Conservation (phyloP, 2,888 invertebrate genomes). For the Pterobdella sp. region DNA sequence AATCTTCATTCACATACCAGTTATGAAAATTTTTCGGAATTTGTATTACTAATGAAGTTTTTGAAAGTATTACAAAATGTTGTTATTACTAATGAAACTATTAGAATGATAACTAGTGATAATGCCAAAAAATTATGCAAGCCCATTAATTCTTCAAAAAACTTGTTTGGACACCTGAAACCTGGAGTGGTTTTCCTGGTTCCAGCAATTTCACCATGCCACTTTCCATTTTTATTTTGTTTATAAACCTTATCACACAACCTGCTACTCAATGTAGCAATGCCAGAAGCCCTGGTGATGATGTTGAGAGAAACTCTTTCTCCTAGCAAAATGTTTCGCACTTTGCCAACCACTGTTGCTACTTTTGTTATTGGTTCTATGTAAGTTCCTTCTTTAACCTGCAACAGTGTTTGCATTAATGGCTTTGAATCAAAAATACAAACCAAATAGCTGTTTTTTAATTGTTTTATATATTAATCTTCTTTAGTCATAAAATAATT, state of each 20-base stretch:
- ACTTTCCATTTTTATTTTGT: constrained; percentile 38
- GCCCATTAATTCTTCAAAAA: too few species aligned
- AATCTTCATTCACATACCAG: constrained; percentile 32
- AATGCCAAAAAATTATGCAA: too few species aligned
- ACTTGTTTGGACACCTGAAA: constrained; percentile 42
- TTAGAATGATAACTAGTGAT: too few species aligned
- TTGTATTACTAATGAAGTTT: neutral
- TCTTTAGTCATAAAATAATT: too few species aligned
- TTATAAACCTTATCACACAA: constrained; percentile 39
- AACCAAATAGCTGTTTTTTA: too few species aligned
- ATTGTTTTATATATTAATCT: too few species aligned
- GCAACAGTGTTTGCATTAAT: too few species aligned
- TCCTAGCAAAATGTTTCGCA: constrained; percentile 48
- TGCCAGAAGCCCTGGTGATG: constrained; percentile 50
- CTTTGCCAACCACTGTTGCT: constrained; percentile 48
- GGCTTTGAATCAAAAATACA: too few species aligned
- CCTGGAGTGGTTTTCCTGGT: constrained; percentile 54
- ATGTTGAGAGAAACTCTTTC: constrained; percentile 52
- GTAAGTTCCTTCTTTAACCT: constrained; percentile 43
- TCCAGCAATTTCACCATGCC: constrained; percentile 51
- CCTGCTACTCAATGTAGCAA: constrained; percentile 47
- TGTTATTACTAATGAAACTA: too few species aligned
- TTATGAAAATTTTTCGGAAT: neutral
- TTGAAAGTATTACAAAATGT: neutral
- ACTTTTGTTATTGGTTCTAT: constrained; percentile 40